A percentile compares a stretch with the other conserved stretches of the same genome.
phyloP scores from a whole-genome alignment of 2,797 vertebrate species.

The Serranus cabrilla region DNA sequence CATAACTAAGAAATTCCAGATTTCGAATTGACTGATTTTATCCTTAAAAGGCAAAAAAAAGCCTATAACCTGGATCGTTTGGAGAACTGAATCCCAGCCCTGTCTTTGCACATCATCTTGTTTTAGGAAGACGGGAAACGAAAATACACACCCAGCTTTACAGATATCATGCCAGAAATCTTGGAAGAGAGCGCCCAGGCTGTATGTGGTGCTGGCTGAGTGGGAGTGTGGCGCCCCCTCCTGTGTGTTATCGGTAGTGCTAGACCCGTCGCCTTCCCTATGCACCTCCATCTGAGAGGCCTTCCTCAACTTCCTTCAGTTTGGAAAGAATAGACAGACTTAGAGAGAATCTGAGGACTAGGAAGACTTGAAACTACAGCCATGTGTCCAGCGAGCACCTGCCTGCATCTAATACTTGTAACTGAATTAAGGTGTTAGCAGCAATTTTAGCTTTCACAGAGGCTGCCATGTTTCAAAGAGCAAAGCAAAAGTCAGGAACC shows the following conservation, averaged over 20 bases:
- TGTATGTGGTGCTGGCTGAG: conserved; percentile 89
- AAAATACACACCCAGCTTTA: conserved; percentile 99
- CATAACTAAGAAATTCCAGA: background rate
- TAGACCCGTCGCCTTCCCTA: conserved; percentile 99
- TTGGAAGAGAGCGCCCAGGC: conserved; percentile 95
- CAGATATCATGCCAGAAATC: conserved; percentile 98
- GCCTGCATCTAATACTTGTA: background rate
- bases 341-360: conserved; percentile 53
- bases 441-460: background rate
- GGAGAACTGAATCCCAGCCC: conserved; percentile 48
- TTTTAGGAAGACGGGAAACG: conserved; percentile 66
- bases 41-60: background rate
- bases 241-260: conserved; percentile 98
- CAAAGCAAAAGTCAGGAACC: conserved; percentile 1
- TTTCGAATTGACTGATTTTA: background rate
- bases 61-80: background rate
- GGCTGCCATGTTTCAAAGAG: background rate
- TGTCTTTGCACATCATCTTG: conserved; percentile 47
- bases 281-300: conserved; percentile 98
- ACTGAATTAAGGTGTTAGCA: background rate
- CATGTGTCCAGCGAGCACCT: conserved; percentile 41
- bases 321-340: conserved; percentile 88
- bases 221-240: conserved; percentile 92
- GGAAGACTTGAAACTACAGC: conserved; percentile 33
- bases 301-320: conserved; percentile 99